Percentiles rank a stretch among this genome's conserved stretches.
Evolutionary conservation across 2,888 invertebrate species (phyloP).

Genomic region (Empis livida): DNA sequence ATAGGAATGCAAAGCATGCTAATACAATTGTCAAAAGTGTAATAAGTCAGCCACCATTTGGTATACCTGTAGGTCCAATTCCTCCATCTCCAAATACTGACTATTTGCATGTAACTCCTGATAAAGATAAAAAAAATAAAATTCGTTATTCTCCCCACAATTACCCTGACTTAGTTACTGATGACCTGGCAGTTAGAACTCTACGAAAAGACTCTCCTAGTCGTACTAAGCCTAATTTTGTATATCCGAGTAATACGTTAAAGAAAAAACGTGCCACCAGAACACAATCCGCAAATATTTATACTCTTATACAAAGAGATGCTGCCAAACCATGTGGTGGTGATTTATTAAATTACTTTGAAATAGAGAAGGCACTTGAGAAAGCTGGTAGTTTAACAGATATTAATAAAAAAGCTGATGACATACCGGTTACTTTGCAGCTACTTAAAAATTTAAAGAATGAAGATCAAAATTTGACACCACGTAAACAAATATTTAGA

Average conservation of each 20-base stretch:
- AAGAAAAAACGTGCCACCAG: conserved; percentile 69
- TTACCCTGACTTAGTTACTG: conserved; percentile 65
- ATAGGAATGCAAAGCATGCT: conserved; percentile 63
- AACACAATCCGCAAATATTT: conserved; percentile 73
- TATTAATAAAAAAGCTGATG: conserved; percentile 29
- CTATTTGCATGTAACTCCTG: conserved; percentile 67
- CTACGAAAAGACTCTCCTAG: conserved; percentile 60
- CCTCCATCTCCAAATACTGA: conserved; percentile 68
- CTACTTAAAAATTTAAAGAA: conserved; percentile 27
- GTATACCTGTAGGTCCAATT: conserved; percentile 77
- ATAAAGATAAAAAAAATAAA: conserved; percentile 41
- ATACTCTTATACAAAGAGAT: conserved; percentile 58
- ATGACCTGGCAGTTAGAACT: conserved; percentile 76
- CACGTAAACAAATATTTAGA: conserved; percentile 21
- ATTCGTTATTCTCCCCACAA: conserved; percentile 22
- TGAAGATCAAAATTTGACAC: conserved; percentile 19
- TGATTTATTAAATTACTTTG: conserved; percentile 43
- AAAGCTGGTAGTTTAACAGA: conserved; percentile 50
- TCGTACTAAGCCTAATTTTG: conserved; percentile 19
- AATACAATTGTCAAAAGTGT: conserved; percentile 57
- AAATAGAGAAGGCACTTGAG: conserved; percentile 41
- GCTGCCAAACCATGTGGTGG: conserved; percentile 36
- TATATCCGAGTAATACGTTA: conserved; percentile 35
- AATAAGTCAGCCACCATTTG: conserved; percentile 81
- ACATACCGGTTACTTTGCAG: conserved; percentile 27